phyloP scores from a whole-genome alignment of 2,888 invertebrate species.

The Caenorhabditis wallacei region DNA sequence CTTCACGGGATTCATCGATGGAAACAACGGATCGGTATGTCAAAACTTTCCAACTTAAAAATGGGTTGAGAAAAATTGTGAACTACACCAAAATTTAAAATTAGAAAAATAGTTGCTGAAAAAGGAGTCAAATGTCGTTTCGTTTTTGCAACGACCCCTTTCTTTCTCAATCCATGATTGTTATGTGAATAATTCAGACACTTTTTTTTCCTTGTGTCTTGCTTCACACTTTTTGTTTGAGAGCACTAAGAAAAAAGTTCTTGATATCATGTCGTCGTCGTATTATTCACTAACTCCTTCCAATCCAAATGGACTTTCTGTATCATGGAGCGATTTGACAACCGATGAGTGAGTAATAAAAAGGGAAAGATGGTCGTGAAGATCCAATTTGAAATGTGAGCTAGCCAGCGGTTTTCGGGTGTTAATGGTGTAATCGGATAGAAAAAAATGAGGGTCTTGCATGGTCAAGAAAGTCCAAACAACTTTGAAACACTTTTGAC shows the following conservation, averaged over 20 bases:
- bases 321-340: slow-evolving; percentile 44
- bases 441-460: slow-evolving; percentile 3
- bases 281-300: slow-evolving; percentile 34
- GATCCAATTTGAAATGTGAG: slow-evolving; percentile 30
- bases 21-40: slow-evolving; percentile 74
- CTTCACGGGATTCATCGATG: slow-evolving; percentile 80
- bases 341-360: slow-evolving; percentile 36
- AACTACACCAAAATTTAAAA: not conserved
- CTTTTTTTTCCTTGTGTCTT: slow-evolving; percentile 7
- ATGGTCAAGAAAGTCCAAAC: slow-evolving; percentile 15
- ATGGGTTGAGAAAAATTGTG: no score
- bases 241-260: not conserved
- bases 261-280: slow-evolving; percentile 34
- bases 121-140: slow-evolving; percentile 23
- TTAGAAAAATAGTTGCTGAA: not conserved
- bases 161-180: slow-evolving; percentile 26
- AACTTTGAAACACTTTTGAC: not conserved
- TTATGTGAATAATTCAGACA: slow-evolving; percentile 51
- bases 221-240: slow-evolving; percentile 4
- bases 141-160: slow-evolving; percentile 11
- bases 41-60: not conserved
- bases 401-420: slow-evolving; percentile 8
- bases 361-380: not conserved
- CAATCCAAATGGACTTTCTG: slow-evolving; percentile 32
- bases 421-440: slow-evolving; percentile 63